Base-by-base conservation (phyloP, 2,888 invertebrate genomes). In the Drosophila emarginata region DNA sequence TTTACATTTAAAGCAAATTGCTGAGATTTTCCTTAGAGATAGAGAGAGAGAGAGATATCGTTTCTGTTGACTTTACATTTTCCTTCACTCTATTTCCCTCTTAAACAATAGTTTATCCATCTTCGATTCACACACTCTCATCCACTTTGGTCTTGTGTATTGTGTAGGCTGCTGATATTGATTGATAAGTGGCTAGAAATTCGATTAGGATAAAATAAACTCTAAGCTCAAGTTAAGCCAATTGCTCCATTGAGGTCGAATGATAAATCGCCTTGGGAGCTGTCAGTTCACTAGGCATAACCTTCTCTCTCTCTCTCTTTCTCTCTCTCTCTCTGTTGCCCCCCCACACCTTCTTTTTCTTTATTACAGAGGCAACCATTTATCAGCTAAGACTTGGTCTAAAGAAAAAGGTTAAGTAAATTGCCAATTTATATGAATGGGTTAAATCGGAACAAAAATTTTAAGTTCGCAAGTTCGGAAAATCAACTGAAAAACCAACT, bases 201-300 rank as follows among this genome's bases (percentile, higher is more conserved):
- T 57, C 53, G 67, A 67, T 50, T 59, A 64, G 71, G n/a, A 63
- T 51, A 64, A 36, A 52, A 52, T 62, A 59, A 40, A 68, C 54
- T 36, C 7, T 21, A n/a, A 57, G 53, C 67, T 39, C 7, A 21
- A 4, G 45, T 21, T 53, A 4, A 66, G 39, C 52, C 40, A 64
- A 14, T 56, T 37, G 37, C 36, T 21, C 18, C 56, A 62, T 53
- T 40, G 51, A 51, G 28, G n/a, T 54, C 50, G 62, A 45, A 72
- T 87, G 89, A 83, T 88, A 84, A 84, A 83, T 83, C 76, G 77
- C 77, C 88, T 80, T 88, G 67, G 45, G 65, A 74, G 79, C 87
- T 88, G 82, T 87, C 89, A 76, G 63, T 60, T 61, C 52, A 57
- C 58, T 72, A 54, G 61, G 45, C 40, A 15, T 45, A 45, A 15